Evolutionary conservation across 2,113 vertebrate species (phyloP), one percentile per base, ranked within the genome.

Genomic region (Syngnathoides biaculeatus): DNA sequence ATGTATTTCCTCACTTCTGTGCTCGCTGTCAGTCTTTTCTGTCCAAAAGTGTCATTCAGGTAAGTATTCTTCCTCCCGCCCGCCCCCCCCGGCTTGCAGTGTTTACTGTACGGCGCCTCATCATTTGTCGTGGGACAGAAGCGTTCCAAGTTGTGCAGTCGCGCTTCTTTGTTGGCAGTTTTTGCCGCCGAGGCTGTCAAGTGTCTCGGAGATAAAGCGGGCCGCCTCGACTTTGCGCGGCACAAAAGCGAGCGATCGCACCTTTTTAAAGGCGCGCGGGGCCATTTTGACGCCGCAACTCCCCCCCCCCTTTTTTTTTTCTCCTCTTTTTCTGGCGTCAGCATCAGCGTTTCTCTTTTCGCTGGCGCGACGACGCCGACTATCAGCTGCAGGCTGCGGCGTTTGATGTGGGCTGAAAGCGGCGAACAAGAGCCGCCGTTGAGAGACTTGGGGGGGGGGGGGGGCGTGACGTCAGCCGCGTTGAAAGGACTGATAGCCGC

Each of bases 121-220:
- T 71, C 68, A 74, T 75, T 79, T 71, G 69, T 72, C 81, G 80
- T 9, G 71, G 84, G 83, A 84, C 74, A 20, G 57, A 72, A 78
- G 60, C 72, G 66, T 73, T 74, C 71, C 40, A 22, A n/a, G 64
- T 6, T 80, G 79, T 85, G 81, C 79, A 79, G 71, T 79, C 73
- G 69, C 77, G 60, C 67, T 4, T 83, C 73, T 79, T 80, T 78
- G 72, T 85, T 17, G 14, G 69, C 74, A n/a, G 53, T 26, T 77
- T 79, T 71, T 47, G 30, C 30, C 26, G 52, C 64, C 0, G 2
- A 43, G 64, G 64, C 84, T 78, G 82, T 79, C 77, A 79, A 59
- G 48, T 20, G 67, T 40, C 35, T 13, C 1, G 10, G 58, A 71
- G 73, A 78, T 66, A 67, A 83, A 79, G 57, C 35, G 30, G 7